A percentile compares a stretch with the other conserved stretches of the same genome.
Conservation (phyloP, 2,888 invertebrate species). For the Acleris sparsana region DNA sequence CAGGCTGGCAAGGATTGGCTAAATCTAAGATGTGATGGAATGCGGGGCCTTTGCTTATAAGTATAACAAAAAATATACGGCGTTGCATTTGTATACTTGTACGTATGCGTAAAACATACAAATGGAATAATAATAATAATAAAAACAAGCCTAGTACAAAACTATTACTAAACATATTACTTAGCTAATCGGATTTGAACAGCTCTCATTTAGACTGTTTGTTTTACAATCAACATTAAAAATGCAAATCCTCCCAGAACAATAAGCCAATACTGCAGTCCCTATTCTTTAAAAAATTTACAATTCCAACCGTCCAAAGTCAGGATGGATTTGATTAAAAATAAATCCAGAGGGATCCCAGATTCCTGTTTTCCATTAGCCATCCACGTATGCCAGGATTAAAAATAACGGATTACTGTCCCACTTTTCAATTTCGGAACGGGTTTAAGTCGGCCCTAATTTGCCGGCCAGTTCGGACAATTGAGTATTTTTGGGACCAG, state of each 20-base stretch:
- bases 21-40: too few species aligned
- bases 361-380: slow-evolving; percentile 55
- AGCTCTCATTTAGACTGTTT: too few species aligned
- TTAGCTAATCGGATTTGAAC: too few species aligned
- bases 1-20: too few species aligned
- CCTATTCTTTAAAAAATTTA: slow-evolving; percentile 6
- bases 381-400: slow-evolving; percentile 47
- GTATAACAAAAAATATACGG: too few species aligned
- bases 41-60: too few species aligned
- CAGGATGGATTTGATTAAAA: slow-evolving; percentile 47
- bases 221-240: not conserved
- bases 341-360: slow-evolving; percentile 51
- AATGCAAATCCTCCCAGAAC: not conserved
- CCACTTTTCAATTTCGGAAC: slow-evolving; percentile 47
- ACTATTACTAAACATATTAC: too few species aligned
- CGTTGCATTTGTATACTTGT: too few species aligned
- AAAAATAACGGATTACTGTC: slow-evolving; percentile 50
- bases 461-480: slow-evolving; percentile 32
- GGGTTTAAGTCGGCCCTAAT: slow-evolving; percentile 44
- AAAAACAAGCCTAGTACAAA: too few species aligned
- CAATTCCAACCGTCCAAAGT: slow-evolving; percentile 6
- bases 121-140: too few species aligned
- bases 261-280: not conserved
- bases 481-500: slow-evolving; percentile 27
- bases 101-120: too few species aligned